Base-by-base conservation (phyloP, 2,888 invertebrate species). In the Morinoia aosen region DNA sequence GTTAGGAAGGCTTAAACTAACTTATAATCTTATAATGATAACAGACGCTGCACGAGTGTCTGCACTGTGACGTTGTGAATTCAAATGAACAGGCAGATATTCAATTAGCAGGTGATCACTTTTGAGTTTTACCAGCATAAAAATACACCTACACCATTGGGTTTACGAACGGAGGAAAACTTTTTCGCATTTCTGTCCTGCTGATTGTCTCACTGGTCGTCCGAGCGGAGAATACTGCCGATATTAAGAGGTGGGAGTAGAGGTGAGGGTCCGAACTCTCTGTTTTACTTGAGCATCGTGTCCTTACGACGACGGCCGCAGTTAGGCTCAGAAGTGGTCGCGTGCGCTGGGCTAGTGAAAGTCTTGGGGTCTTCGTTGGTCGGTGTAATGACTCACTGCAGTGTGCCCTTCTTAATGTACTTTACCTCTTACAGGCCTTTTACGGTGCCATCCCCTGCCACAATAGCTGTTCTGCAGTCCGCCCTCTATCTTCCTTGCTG, bases 381-480 rank as follows among this genome's bases (percentile, higher is more conserved):
- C 90, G 90, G 90, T 90, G 90, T 90, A 90, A 90, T 90, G 90
- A 90, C 90, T 40, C 90, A 90, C 90, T 48, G 90, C 90, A 90
- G 90, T 90, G 90, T 90, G 48, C 90, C 90, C 90, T 90, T 1
- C 90, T 90, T 90, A 90, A 90, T 90, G 90, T 48, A 90, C 90
- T 90, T 90, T 48, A 90, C 90, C 90, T 90, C 90, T 90, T 90
- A 90, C 90, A 90, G 48, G 48, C 40, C 90, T 90, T 90, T 90
- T 90, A 90, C 48, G 90, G 48, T 48, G 39, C 90, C 40, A 90
- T 90, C 40, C 90, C 40, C 90, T 90, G 90, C 90, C 39, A 90
- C 40, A 48, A 90, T 39, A 90, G 90, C 90, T 39, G 40, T 48
- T 90, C 90, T 90, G 90, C 90, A 90, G 90, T 90, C 90, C 90